A percentile compares a stretch with the other conserved stretches of the same genome.
These are phyloP conservation scores for Eonycteris spelaea DNA, from an alignment of 2,113 vertebrate genomes.

Conservation along the genomic window DNA sequence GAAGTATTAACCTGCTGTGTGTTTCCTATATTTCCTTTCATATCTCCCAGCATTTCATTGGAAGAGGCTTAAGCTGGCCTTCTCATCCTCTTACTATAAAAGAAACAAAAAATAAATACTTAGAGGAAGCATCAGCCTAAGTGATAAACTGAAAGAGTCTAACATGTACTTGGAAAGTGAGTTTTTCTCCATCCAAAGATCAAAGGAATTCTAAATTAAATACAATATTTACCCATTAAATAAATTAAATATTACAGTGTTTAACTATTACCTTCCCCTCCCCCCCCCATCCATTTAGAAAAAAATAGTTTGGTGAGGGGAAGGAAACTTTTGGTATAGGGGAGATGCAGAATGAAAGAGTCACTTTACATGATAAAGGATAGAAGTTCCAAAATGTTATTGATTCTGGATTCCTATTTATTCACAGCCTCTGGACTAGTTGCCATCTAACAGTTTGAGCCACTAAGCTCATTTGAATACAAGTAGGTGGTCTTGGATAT, in stretches of 20 bases:
- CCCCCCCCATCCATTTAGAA: neutral
- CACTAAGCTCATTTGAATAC: neutral
- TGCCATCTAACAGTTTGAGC: neutral
- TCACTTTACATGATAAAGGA: neutral
- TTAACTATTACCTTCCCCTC: too few relatives aligned
- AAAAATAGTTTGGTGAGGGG: neutral
- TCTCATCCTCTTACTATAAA: neutral
- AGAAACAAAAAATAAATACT: constrained; percentile 24
- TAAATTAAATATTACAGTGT: neutral
- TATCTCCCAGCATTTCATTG: neutral
- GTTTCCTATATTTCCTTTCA: neutral
- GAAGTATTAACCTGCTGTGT: neutral
- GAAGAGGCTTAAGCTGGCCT: neutral
- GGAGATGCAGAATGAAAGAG: neutral
- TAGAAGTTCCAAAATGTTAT: neutral
- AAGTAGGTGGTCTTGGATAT: neutral
- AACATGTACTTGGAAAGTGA: neutral
- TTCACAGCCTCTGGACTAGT: neutral
- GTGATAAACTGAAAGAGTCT: neutral
- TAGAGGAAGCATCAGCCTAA: constrained; percentile 11
- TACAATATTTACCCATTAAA: neutral
- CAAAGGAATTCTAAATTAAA: neutral
- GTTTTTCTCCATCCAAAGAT: neutral
- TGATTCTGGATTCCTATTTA: neutral
- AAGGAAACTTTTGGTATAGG: fast-evolving